These are phyloP conservation scores for Fistularia tabacaria DNA, from an alignment of 2,797 vertebrate species.

Conservation along the genomic window DNA sequence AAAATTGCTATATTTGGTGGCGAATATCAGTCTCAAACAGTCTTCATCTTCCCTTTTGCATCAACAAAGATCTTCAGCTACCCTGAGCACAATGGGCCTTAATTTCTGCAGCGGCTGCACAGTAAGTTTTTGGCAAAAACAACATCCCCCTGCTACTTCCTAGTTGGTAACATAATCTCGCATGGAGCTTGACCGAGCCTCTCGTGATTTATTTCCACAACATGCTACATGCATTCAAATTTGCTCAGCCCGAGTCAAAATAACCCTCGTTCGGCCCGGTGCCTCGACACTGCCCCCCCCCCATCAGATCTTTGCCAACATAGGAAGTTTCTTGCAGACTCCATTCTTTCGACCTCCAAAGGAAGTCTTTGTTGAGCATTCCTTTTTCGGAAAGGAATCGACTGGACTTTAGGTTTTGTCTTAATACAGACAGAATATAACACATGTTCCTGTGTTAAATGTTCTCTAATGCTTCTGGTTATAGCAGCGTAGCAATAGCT, in stretches of 20 bases:
- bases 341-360: constrained; percentile 60
- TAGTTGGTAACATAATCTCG: constrained; percentile 45
- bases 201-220: constrained; percentile 57
- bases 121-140: constrained; percentile 43
- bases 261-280: constrained; percentile 9
- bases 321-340: constrained; percentile 49
- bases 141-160: constrained; percentile 40
- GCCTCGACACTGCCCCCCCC: constrained; percentile 4
- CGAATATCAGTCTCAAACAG: background rate
- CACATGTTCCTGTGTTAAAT: background rate
- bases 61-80: constrained; percentile 9
- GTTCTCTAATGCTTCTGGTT: background rate
- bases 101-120: constrained; percentile 37
- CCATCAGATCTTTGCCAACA: constrained; percentile 25
- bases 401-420: constrained; percentile 10
- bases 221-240: constrained; percentile 53
- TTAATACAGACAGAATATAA: constrained; percentile 5
- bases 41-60: constrained; percentile 5
- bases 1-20: too few species aligned
- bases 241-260: constrained; percentile 31
- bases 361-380: constrained; percentile 49
- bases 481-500: background rate
- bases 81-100: constrained; percentile 40
- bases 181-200: constrained; percentile 16
- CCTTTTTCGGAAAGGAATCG: constrained; percentile 36